Evolutionary conservation across 2,888 invertebrate genomes (phyloP), one percentile per base, ranked within the genome.

Genomic region (Drosophila demipolita): DNA sequence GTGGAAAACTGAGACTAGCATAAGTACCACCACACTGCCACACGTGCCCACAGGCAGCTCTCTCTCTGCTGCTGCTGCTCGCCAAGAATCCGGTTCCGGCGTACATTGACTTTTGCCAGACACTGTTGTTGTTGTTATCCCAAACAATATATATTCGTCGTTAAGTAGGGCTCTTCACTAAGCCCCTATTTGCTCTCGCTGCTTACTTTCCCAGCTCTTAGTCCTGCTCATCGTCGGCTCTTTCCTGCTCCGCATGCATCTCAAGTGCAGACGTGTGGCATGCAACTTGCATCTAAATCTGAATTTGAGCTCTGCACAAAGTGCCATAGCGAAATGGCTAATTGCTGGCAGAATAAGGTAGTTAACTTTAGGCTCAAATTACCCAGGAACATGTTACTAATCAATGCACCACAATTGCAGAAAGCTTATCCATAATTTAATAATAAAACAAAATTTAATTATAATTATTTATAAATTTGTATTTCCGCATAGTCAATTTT

Each of bases 71-170:
- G 23, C 23, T 38, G 29, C 29, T 29, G 29, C 59, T 63, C 59
- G 59, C 36, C 20, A 52, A 35, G 70, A 63, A 73, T 78, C 77
- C 78, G 78, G 78, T 70, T 75, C 78, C 75, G 73, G 75, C 65
- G 73, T 78, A 64, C 87, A 87, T 79, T 85, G 85, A 87, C 85
- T 85, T 85, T 84, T 79, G 73, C 80, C 79, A 75, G 78, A 75
- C 75, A 78, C 86, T 81, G 72, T 72, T 65, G 61, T 70, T 79
- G 72, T 72, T 65, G 70, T 72, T 62, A 66, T 70, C 49, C 69
- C 59, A 69, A 73, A 60, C 72, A 75, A 75, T 64, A 71, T 66
- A 75, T 64, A 71, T 66, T 64, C 60, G 68, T 72, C 52, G 61
- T 45, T 83, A 84, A 84, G 87, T 84, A 84, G 87, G 82, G 58